Percentiles rank a stretch among this genome's conserved stretches.
phyloP scores from a whole-genome alignment of 2,888 invertebrate genomes.

The Arrhopalites spinosus region DNA sequence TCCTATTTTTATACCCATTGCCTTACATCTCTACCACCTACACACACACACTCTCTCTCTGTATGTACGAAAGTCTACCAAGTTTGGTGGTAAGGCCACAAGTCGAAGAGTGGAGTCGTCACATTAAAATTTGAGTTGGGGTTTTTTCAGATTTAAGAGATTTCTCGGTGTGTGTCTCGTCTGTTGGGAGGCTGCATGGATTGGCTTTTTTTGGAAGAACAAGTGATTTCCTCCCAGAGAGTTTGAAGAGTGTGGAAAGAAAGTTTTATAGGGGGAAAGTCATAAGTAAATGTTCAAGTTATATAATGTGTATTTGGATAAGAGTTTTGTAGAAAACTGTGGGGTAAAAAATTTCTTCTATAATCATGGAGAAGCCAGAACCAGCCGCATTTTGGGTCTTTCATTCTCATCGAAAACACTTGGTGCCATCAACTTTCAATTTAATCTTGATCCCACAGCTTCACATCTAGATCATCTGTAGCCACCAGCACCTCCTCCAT shows the following conservation, averaged over 20 bases:
- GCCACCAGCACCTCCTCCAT: slow-evolving; percentile 13
- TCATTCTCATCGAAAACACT: slow-evolving; percentile 49
- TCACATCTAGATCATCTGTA: slow-evolving; percentile 28
- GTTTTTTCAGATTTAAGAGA: no score
- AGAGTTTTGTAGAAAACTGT: no score
- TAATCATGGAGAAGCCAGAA: neutral
- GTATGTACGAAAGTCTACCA: no score
- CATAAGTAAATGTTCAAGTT: neutral
- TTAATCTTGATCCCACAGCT: slow-evolving; percentile 42
- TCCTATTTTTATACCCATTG: no score
- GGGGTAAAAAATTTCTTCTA: no score
- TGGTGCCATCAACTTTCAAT: slow-evolving; percentile 45
- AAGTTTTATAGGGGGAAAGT: neutral
- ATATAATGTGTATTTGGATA: neutral
- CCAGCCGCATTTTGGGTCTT: slow-evolving; percentile 18
- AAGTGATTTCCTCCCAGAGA: neutral
- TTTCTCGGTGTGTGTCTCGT: neutral
- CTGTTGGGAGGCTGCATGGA: neutral
- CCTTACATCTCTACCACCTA: no score
- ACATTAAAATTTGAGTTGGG: neutral
- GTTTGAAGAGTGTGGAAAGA: neutral
- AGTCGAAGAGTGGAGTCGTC: neutral
- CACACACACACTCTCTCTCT: no score
- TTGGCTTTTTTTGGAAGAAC: neutral
- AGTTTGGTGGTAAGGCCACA: no score